Evolutionary conservation across 1,140 invertebrate genomes (phyloP).

Genomic region (Helicoverpa zea): DNA sequence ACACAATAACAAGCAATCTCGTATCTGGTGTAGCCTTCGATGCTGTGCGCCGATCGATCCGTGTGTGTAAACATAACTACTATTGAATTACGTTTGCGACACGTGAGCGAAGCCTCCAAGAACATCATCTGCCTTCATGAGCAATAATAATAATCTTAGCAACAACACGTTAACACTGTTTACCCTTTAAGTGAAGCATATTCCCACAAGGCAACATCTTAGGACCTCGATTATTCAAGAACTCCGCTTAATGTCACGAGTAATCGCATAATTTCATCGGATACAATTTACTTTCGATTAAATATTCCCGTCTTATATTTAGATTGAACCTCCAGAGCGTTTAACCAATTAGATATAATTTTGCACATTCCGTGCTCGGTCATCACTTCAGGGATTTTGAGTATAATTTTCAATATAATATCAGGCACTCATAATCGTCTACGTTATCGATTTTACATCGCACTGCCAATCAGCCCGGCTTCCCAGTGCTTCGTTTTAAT

Average conservation of each 20-base stretch:
- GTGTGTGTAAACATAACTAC: constrained; percentile 25
- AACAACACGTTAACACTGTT: background rate
- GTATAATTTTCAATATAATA: constrained; percentile 43
- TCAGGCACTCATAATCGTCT: constrained; percentile 47
- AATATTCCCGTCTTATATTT: constrained; percentile 8
- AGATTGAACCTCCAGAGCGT: background rate
- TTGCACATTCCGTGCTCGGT: constrained; percentile 4
- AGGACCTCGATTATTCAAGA: background rate
- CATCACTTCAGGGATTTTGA: constrained; percentile 3
- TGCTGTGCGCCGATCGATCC: constrained; percentile 33
- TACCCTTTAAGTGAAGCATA: constrained; percentile 2
- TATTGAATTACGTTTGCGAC: constrained; percentile 47
- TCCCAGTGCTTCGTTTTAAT: constrained; percentile 60
- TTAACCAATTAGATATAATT: constrained; percentile 36
- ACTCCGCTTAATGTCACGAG: background rate
- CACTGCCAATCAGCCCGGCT: constrained; percentile 53
- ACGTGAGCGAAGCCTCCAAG: constrained; percentile 51
- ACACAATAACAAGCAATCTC: constrained; percentile 38
- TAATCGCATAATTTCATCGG: background rate
- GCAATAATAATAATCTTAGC: constrained; percentile 18
- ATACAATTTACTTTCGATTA: constrained; percentile 34
- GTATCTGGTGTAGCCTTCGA: constrained; percentile 22
- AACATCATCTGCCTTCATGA: constrained; percentile 42
- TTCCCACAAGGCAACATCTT: background rate
- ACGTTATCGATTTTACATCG: constrained; percentile 55